Percentiles rank a stretch among this genome's conserved stretches.
Evolutionary conservation across 2,797 vertebrate genomes (phyloP).

Genomic region (Petrocephalus schoutedeni): DNA sequence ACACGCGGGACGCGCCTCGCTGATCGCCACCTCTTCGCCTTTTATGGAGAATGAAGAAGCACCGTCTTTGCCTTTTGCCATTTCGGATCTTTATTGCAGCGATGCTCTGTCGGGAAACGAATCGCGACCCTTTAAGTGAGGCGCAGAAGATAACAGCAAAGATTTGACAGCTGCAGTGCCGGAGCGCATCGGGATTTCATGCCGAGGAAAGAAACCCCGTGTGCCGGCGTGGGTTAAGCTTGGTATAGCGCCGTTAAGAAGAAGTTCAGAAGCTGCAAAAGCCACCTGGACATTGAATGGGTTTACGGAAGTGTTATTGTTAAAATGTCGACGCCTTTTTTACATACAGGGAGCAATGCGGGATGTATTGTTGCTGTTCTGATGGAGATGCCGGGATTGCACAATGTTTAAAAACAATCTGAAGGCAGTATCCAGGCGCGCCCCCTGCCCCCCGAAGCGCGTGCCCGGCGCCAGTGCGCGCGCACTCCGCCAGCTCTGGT

Average conservation of each 20-base stretch:
- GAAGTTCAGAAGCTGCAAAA: background rate
- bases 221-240: background rate
- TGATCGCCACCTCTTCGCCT: background rate
- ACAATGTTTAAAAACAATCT: slow-evolving; percentile 21
- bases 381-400: background rate
- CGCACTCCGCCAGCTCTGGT: background rate
- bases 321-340: background rate
- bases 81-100: slow-evolving; percentile 6
- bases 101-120: background rate
- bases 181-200: background rate
- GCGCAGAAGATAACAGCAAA: background rate
- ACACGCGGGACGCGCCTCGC: background rate
- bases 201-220: background rate
- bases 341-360: background rate
- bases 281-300: background rate
- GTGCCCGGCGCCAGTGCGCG: slow-evolving; percentile 23
- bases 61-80: background rate
- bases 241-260: background rate
- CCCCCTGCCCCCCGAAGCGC: slow-evolving; percentile 44
- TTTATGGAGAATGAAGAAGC: background rate
- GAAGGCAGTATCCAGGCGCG: slow-evolving; percentile 45
- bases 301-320: background rate
- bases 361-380: background rate
- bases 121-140: background rate
- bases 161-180: background rate